phyloP scores from a whole-genome alignment of 2,888 invertebrate genomes.

The Drosophila sordidula region DNA sequence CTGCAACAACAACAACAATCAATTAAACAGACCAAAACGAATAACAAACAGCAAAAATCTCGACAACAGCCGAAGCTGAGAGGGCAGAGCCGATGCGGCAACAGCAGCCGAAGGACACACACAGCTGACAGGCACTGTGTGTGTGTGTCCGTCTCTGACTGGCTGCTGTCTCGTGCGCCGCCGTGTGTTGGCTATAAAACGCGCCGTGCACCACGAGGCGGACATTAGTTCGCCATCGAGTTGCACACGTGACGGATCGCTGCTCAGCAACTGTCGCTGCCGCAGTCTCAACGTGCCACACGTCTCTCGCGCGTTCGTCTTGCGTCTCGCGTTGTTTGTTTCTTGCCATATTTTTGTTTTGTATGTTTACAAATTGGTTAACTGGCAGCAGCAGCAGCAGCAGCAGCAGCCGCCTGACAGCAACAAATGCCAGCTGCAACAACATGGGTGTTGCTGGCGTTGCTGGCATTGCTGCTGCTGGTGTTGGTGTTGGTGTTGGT shows the following conservation, averaged over 20 bases:
- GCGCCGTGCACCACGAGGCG: slow-evolving; percentile 77
- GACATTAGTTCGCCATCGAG: slow-evolving; percentile 84
- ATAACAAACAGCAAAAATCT: slow-evolving; percentile 45
- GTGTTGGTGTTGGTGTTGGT: slow-evolving; percentile 4
- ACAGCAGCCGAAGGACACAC: slow-evolving; percentile 46
- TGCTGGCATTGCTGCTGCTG: slow-evolving; percentile 16
- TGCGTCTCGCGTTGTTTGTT: not conserved
- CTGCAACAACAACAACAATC: slow-evolving; percentile 16
- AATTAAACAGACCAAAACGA: slow-evolving; percentile 48
- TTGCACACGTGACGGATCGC: slow-evolving; percentile 72
- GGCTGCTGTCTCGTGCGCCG: slow-evolving; percentile 26
- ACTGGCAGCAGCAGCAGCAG: slow-evolving; percentile 70
- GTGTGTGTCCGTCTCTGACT: slow-evolving; percentile 5
- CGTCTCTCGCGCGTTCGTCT: not conserved
- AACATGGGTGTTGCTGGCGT: not conserved
- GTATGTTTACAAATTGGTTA: slow-evolving; percentile 85
- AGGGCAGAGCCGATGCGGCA: slow-evolving; percentile 9
- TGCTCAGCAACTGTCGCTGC: not conserved
- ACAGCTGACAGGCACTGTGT: slow-evolving; percentile 42
- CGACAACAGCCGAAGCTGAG: slow-evolving; percentile 34
- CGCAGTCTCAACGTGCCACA: slow-evolving; percentile 3
- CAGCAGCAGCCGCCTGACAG: slow-evolving; percentile 29
- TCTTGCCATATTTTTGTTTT: slow-evolving; percentile 11
- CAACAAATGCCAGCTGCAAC: slow-evolving; percentile 16
- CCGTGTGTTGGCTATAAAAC: slow-evolving; percentile 81